phyloP scores from a whole-genome alignment of 2,113 vertebrate species.

The Lophura nycthemera region DNA sequence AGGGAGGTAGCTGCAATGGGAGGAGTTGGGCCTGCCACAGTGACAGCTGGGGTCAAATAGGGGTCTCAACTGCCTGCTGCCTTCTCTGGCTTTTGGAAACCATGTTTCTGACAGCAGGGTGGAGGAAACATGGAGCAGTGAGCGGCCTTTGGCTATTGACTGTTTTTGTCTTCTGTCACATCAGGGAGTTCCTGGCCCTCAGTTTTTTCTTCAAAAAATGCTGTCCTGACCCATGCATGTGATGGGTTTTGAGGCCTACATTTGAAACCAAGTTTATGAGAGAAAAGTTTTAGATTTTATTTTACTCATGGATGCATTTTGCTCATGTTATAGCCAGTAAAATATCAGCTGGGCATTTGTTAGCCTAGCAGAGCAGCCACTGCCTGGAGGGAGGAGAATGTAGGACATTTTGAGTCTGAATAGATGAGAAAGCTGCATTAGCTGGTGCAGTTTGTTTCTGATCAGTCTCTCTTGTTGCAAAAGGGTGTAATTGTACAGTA shows the following conservation, averaged over 20 bases:
- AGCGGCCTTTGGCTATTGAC: neutral
- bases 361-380: neutral
- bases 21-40: neutral
- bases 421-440: neutral
- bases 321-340: neutral
- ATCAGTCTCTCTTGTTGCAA: neutral
- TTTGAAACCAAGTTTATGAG: neutral
- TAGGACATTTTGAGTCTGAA: constrained; percentile 26
- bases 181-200: neutral
- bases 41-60: neutral
- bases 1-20: neutral
- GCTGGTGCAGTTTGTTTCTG: neutral
- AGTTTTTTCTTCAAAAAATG: neutral
- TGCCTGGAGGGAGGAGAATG: neutral
- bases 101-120: neutral
- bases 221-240: neutral
- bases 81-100: neutral
- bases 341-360: neutral
- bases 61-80: neutral
- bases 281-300: neutral
- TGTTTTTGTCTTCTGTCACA: neutral
- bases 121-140: neutral
- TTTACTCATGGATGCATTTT: neutral
- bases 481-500: constrained; percentile 34
- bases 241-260: neutral